Base-by-base conservation (phyloP, 2,113 vertebrate genomes). In the Brienomyrus brachyistius region DNA sequence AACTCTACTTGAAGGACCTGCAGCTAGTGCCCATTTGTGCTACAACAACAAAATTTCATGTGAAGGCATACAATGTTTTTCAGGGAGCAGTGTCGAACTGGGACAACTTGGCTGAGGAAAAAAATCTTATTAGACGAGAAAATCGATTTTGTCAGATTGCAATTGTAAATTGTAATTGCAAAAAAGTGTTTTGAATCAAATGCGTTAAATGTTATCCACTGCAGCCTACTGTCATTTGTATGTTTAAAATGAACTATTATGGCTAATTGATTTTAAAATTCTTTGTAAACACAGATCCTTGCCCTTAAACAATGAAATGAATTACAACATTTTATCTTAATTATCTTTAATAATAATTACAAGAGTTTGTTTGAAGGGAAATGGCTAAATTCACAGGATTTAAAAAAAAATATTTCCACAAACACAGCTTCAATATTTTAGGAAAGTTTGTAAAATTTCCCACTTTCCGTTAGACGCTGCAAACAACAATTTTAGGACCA, bases 321-420 rank as follows among this genome's bases (percentile, higher is more conserved):
- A 80, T 80, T 80, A 80, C 74, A 80, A 80, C 74, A 80, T 80
- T 80, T 43, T 15, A 80, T 19, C 35, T 19, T 40, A 80, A 80
- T 80, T 80, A 40, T 77, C 74, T 80, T 80, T 80, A 80, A 80
- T 80, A 80, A 15, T 43, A 80, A 80, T 80, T 80, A 80, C 74
- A 80, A 80, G 70, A 77, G 35, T 80, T 43, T 43, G 35, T 80
- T 80, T 80, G 35, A 80, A 80, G 35, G 74, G 74, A 17, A 43
- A 40, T 40, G 1, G 19, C 13, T 80, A 80, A 40, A 80, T 40
- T 80, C 17, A 80, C 74, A 80, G 74, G 74, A 80, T 80, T 74
- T 43, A 35, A 70, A 70, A 70, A 56, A 56, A 40, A 40, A 80
- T 80, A 80, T 80, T 43, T 43, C 74, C 74, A 80, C 74, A 43